These are phyloP conservation scores for Teinopalpus imperialis DNA, from an alignment of 2,888 invertebrate species.

Conservation along the genomic window DNA sequence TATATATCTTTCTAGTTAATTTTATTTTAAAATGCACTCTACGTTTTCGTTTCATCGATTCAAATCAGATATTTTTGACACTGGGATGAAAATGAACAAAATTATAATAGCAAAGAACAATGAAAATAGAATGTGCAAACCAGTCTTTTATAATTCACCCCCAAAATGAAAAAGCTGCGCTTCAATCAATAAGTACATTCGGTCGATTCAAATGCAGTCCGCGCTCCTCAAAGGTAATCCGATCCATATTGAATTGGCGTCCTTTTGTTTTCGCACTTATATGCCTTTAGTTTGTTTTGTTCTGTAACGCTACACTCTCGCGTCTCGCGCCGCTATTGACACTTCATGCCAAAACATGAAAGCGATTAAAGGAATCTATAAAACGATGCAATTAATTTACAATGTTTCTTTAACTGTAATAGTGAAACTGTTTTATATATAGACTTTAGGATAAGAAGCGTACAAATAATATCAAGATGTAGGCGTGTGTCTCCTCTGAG, in stretches of 20 bases:
- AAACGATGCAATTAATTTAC: background rate
- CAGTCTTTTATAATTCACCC: conserved; percentile 36
- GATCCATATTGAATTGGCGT: conserved; percentile 63
- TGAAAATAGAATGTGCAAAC: too few species aligned
- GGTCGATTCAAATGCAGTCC: conserved; percentile 66
- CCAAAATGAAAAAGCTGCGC: conserved; percentile 37
- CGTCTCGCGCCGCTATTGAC: conserved; percentile 75
- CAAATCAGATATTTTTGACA: too few species aligned
- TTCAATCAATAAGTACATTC: conserved; percentile 46
- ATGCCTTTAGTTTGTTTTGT: conserved; percentile 73
- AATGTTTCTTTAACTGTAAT: too few species aligned
- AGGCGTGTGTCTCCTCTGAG: too few species aligned
- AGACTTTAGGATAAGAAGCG: too few species aligned
- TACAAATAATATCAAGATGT: too few species aligned
- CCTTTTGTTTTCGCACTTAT: conserved; percentile 79
- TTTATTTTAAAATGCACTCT: too few species aligned
- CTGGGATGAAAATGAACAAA: too few species aligned
- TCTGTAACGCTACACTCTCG: conserved; percentile 66
- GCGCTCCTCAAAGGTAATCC: conserved; percentile 74
- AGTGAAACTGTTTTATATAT: too few species aligned
- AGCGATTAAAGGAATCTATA: conserved; percentile 38
- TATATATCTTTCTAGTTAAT: too few species aligned
- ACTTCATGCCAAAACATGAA: conserved; percentile 75
- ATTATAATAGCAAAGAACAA: too few species aligned
- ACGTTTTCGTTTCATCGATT: too few species aligned